phyloP scores from a whole-genome alignment of 2,888 invertebrate species.

The Cylloceria caligata region DNA sequence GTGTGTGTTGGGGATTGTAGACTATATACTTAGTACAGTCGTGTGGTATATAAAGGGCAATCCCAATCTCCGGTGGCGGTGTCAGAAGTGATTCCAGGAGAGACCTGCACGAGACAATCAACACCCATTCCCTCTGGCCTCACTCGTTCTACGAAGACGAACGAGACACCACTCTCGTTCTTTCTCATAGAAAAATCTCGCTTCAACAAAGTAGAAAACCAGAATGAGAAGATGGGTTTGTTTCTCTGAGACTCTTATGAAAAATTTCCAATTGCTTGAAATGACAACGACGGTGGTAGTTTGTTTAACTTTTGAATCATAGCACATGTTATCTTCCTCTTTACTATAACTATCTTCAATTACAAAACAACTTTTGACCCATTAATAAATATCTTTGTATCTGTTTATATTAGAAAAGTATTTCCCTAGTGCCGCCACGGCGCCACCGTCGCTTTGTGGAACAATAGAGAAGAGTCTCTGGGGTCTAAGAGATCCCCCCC shows the following conservation, averaged over 20 bases:
- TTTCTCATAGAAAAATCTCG: background rate
- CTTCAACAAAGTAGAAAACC: background rate
- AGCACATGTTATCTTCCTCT: too few species aligned
- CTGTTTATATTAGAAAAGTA: too few species aligned
- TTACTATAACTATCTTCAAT: too few species aligned
- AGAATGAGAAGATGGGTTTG: background rate
- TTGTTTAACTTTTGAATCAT: background rate
- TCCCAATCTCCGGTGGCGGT: slow-evolving; percentile 72
- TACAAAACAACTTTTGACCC: too few species aligned
- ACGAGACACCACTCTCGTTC: background rate
- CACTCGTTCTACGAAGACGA: slow-evolving; percentile 56
- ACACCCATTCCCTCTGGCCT: slow-evolving; percentile 62
- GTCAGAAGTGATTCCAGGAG: slow-evolving; percentile 70
- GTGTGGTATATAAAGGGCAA: slow-evolving; percentile 68
- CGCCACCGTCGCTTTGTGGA: too few species aligned
- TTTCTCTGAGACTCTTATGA: background rate
- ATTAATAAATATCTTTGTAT: too few species aligned
- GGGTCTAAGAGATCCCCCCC: too few species aligned
- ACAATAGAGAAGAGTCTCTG: too few species aligned
- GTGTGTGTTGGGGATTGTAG: slow-evolving; percentile 27
- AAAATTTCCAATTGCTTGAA: background rate
- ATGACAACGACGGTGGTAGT: background rate
- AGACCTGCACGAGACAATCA: slow-evolving; percentile 70
- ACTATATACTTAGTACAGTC: slow-evolving; percentile 58
- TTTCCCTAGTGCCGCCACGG: too few species aligned